Conservation (phyloP, 2,113 vertebrate species). For the Thymallus thymallus region DNA sequence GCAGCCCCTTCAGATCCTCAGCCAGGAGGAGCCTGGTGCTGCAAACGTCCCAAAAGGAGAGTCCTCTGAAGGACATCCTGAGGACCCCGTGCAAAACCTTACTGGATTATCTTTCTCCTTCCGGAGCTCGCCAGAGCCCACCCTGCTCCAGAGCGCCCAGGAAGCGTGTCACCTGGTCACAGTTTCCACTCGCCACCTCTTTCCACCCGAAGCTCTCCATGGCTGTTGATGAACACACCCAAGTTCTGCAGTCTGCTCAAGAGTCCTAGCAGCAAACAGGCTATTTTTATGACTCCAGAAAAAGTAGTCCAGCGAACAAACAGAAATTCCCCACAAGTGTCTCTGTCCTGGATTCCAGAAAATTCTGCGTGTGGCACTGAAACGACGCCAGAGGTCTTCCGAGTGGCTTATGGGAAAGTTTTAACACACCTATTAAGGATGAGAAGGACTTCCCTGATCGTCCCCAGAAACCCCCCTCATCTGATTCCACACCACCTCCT, state of each 20-base stretch:
- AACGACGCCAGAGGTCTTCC: constrained; percentile 13
- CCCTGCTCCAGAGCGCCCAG: constrained; percentile 49
- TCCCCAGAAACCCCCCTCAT: background rate
- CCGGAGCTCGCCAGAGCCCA: background rate
- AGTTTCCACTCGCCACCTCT: constrained; percentile 62
- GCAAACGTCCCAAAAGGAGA: constrained; percentile 50
- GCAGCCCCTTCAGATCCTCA: constrained; percentile 58
- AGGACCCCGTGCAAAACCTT: constrained; percentile 60
- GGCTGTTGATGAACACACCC: constrained; percentile 40
- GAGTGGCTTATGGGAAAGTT: constrained; percentile 14
- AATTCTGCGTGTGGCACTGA: background rate
- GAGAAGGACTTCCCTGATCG: background rate
- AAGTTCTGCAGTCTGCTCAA: constrained; percentile 41
- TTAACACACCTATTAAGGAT: constrained; percentile 28
- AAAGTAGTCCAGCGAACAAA: constrained; percentile 26
- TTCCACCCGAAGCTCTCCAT: constrained; percentile 44
- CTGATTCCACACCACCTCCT: constrained; percentile 11
- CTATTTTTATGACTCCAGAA: constrained; percentile 59
- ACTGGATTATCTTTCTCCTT: constrained; percentile 36
- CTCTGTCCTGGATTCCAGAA: constrained; percentile 12
- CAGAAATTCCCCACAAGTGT: constrained; percentile 26
- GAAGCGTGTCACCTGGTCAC: constrained; percentile 71
- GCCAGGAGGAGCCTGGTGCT: constrained; percentile 43
- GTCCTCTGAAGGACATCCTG: constrained; percentile 53
- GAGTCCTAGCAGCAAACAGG: constrained; percentile 36